phyloP scores from a whole-genome alignment of 2,888 invertebrate species.

The Orthosia gothica region DNA sequence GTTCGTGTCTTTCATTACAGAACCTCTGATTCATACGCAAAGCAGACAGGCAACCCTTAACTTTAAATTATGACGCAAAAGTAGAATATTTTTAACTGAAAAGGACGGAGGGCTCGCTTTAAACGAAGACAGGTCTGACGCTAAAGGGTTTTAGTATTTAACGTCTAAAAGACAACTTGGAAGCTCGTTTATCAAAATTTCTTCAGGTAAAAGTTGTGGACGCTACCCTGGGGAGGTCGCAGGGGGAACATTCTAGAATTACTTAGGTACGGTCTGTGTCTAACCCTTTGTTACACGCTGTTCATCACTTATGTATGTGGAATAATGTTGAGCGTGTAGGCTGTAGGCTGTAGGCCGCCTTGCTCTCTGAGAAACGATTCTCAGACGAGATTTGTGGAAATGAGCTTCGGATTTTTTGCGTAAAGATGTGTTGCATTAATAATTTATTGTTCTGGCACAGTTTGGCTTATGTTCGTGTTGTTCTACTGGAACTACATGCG shows the following conservation, averaged over 20 bases:
- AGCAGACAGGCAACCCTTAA: slow-evolving; percentile 23
- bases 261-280: slow-evolving; percentile 43
- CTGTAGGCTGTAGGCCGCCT: background rate
- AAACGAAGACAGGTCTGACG: slow-evolving; percentile 56
- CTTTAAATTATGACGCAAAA: slow-evolving; percentile 32
- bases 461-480: slow-evolving; percentile 1
- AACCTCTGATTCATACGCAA: slow-evolving; percentile 24
- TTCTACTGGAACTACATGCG: background rate
- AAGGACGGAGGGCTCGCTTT: slow-evolving; percentile 34
- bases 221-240: slow-evolving; percentile 38
- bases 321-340: slow-evolving; percentile 39
- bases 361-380: slow-evolving; percentile 29
- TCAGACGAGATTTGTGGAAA: slow-evolving; percentile 36
- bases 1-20: slow-evolving; percentile 12
- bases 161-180: slow-evolving; percentile 52
- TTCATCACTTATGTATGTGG: slow-evolving; percentile 64
- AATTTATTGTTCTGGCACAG: slow-evolving; percentile 14
- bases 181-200: slow-evolving; percentile 68
- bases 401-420: slow-evolving; percentile 31
- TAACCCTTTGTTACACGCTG: slow-evolving; percentile 68
- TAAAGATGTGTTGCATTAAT: slow-evolving; percentile 23
- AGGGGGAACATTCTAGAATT: slow-evolving; percentile 49
- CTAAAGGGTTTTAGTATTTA: slow-evolving; percentile 60
- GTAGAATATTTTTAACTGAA: slow-evolving; percentile 38
- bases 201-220: slow-evolving; percentile 58